Base-by-base conservation (phyloP, 2,888 invertebrate species). In the Serrognathus titanus region DNA sequence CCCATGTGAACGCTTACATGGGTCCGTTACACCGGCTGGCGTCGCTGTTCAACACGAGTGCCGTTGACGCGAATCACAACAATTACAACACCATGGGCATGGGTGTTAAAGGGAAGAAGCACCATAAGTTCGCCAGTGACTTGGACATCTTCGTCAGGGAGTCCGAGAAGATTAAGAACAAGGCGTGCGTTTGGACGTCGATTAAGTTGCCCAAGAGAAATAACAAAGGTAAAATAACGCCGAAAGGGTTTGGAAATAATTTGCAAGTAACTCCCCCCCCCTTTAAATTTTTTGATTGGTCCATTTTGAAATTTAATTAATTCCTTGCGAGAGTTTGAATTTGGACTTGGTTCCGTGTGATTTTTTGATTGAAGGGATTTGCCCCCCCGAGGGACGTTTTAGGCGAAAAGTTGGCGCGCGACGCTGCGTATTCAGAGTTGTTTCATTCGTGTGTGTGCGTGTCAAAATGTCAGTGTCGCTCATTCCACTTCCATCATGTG, bases 11-110 rank as follows among this genome's bases (percentile, higher is more conserved):
- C 54, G 62, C 56, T 63, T 64, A 65, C 61, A 85, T 86, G 83
- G 83, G 83, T 68, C 84, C 85, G 36, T 73, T 86, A 43, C 81
- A 85, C 65, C 82, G 82, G 71, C 79, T 85, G 51, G 83, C 84
- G 61, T 83, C 85, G 55, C 79, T 85, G 62, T 85, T 86, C 71
- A 83, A 84, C 74, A 69, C 73, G 40, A 78, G 77, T 70, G 71
- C 69, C 3, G 66, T 74, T 49, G 83, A 84, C 69, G 75, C 79
- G 36, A 82, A 81, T 63, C 80, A 76, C 63, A 81, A 78, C 68
- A 66, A 59, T 41, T 61, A 58, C 51, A 64, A 61, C 40, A 31
- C 13, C 13, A 58, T 52, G 36, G 50, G 53, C 37, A 76, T 75
- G 75, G 76, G 74, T 8, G 71, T 72, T 51, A 73, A 72, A 58